Base-by-base conservation (phyloP, 2,797 vertebrate species). In the Eulemur albifrons region DNA sequence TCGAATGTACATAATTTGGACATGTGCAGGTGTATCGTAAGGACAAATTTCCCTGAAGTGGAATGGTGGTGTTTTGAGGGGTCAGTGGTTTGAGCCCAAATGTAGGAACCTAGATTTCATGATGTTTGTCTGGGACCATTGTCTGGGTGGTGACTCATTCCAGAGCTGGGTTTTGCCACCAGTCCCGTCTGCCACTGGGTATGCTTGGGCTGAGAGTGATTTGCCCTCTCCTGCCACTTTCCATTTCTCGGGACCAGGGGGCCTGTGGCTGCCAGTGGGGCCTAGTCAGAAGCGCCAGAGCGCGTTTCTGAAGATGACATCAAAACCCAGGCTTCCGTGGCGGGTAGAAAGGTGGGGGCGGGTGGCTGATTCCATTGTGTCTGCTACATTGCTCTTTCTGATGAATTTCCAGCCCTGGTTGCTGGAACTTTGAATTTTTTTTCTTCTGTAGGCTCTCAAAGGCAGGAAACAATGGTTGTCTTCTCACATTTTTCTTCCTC, bases 401-500 rank as follows among this genome's bases (percentile, higher is more conserved):
- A 48, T 69, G 38, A 69, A n/a, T 81, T 76, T 61, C 23, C 57
- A 52, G 63, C 38, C 59, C 63, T 50, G 57, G 32, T 52, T 38
- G 4, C 92, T 70, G 7, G 40, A 76, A n/a, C 87, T 48, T 89
- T 27, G 30, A 23, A n/a, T 4, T 21, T 25, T 73, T 73, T 77
- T 70, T 57, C 61, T 94, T 10, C 59, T 20, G 10, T 69, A 48
- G 45, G 69, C 38, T 57, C 79, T 84, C 63, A 52, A 30, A 77
- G 57, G 45, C 76, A 65, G 76, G 73, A 67, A 67, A 43, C 81
- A 79, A 4, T 88, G 61, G 40, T 48, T 84, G 61, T 65, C 87
- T 92, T 86, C 93, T 86, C 75, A 61, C 85, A 63, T 97, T 87
- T 94, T 85, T 94, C 79, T 63, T 45, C 52, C 30, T 79, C 38